A percentile compares a stretch with the other conserved stretches of the same genome.
These are phyloP conservation scores for Galerucella pusilla DNA, from an alignment of 2,888 invertebrate genomes.

Conservation along the genomic window DNA sequence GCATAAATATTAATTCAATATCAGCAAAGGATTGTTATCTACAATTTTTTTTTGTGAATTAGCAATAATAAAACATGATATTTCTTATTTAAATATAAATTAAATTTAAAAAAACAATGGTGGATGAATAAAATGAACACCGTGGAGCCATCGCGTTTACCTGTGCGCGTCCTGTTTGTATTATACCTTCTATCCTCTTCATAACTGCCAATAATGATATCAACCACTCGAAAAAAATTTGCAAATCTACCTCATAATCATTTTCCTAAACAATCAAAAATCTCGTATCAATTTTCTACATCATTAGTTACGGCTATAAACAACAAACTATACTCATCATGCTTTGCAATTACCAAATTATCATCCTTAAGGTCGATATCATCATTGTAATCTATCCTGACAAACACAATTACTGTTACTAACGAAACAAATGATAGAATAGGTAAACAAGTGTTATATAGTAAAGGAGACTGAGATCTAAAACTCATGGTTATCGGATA, in stretches of 20 bases:
- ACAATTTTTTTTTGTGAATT: conserved; percentile 19
- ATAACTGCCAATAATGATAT: too few relatives aligned
- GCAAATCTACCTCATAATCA: background rate
- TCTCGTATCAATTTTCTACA: conserved; percentile 2
- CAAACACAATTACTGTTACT: background rate
- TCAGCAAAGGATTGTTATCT: conserved; percentile 18
- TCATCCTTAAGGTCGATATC: background rate
- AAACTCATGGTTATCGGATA: background rate
- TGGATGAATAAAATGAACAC: too few relatives aligned
- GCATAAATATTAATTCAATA: conserved; percentile 29
- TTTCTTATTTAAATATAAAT: background rate
- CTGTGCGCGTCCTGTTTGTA: too few relatives aligned
- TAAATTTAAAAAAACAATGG: background rate
- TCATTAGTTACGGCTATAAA: background rate
- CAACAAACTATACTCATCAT: background rate
- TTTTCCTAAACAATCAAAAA: background rate
- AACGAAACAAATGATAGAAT: conserved; percentile 5
- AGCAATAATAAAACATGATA: conserved; percentile 9
- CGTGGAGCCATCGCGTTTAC: too few relatives aligned
- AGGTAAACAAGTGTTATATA: background rate
- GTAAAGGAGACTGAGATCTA: background rate
- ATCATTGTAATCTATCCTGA: conserved; percentile 8
- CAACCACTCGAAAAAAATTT: too few relatives aligned
- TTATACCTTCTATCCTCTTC: too few relatives aligned
- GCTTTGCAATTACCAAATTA: conserved; percentile 5